Percentiles rank a stretch among this genome's conserved stretches.
These are phyloP conservation scores for Zoanthus solanderi DNA, from an alignment of 92 coral and sea anemone species.

Conservation along the genomic window DNA sequence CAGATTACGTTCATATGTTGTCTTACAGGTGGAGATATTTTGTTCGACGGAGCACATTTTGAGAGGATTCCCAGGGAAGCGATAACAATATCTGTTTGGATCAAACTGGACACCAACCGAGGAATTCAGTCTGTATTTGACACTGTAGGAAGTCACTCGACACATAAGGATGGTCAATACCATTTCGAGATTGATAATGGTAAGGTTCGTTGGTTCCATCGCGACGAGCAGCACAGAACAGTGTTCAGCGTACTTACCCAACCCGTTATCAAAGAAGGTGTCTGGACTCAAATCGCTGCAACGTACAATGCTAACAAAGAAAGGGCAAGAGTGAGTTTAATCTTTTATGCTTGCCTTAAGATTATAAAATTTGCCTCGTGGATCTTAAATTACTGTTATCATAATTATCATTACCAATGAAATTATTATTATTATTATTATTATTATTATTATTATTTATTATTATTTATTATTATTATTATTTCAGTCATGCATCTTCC, in stretches of 20 bases:
- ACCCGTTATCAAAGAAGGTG: slow-evolving; percentile 70
- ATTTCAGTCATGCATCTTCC: no score
- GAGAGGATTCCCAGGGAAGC: slow-evolving; percentile 78
- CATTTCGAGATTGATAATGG: slow-evolving; percentile 94
- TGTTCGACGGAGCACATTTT: slow-evolving; percentile 89
- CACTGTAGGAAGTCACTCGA: slow-evolving; percentile 86
- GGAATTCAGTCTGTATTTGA: slow-evolving; percentile 98
- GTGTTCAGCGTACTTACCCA: slow-evolving; percentile 89
- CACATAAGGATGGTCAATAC: slow-evolving; percentile 89
- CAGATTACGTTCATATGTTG: neutral
- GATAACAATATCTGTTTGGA: slow-evolving; percentile 95
- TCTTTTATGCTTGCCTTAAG: no score
- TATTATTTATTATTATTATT: no score
- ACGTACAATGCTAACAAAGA: slow-evolving; percentile 79
- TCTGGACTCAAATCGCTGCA: slow-evolving; percentile 87
- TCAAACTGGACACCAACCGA: slow-evolving; percentile 84
- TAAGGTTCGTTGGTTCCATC: slow-evolving; percentile 97
- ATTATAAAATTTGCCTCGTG: no score
- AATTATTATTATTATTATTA: no score
- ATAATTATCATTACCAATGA: no score
- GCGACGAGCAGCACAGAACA: slow-evolving; percentile 79
- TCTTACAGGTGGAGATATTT: slow-evolving; percentile 89
- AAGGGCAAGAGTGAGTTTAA: slow-evolving; percentile 87
- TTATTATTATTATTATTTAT: no score
- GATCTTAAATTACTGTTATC: no score